Base-by-base conservation (phyloP, 2,888 invertebrate genomes). In the Dryomyza anilis region DNA sequence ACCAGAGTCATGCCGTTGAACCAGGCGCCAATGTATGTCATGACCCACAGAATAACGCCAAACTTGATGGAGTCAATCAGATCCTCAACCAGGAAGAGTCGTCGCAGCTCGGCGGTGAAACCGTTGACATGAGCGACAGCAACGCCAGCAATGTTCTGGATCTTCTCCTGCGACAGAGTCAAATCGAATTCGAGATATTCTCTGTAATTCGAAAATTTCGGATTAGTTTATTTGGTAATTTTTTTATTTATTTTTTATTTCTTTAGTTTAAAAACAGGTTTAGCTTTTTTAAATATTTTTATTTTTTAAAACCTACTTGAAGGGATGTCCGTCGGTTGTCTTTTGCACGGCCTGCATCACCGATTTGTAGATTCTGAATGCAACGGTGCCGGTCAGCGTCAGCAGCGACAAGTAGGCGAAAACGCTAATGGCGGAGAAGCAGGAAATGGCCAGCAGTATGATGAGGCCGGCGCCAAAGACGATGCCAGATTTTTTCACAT, bases 1-100 rank as follows among this genome's bases (percentile, higher is more conserved):
- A 98, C 91, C 77, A 99, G 90, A 75, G 98, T 97, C 91, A 98
- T 94, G 85, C 98, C 98, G 85, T 98, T 98, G 88, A 99, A 98
- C 94, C 96, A 98, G 78, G 96, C 92, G 80, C 98, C 98, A 79
- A 98, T 88, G 85, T 98, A 98, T 68, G 98, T 98, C 85, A 98
- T 89, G 79, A 93, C 92, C 97, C 97, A 98, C 83, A 98, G 88
- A 78, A 96, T 86, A 74, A 96, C 90, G 75, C 93, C 96, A 85
- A 98, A 98, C 88, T 98, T 95, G 79, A 95, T 88, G 72, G 95
- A 95, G 85, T 98, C 98, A 76, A 98, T 91, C 78, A 98, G 87
- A 86, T 98, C 97, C 84, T 98, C 98, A 76, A 98, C 96, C 77
- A 98, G 89, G 87, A 98, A 96, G 78, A 98, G 87, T 83, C 96